Conservation (phyloP, 1,140 invertebrate genomes). For the Trigoniulus corallinus region DNA sequence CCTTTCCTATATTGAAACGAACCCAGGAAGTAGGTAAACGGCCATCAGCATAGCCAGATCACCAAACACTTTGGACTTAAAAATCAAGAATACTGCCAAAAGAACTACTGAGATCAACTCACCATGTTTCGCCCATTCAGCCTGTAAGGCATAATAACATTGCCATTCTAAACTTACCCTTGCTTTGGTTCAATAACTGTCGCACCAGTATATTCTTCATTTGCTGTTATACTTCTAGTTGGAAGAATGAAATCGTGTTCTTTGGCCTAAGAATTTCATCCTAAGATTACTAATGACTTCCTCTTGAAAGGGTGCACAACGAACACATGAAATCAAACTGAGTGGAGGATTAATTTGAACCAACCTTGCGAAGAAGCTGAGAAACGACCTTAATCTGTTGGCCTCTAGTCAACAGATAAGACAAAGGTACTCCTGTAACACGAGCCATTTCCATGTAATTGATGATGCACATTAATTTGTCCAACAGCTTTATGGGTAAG, state of each 20-base stretch:
- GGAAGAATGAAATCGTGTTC: conserved; percentile 74
- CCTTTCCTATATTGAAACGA: too few relatives aligned
- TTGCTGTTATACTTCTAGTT: conserved; percentile 40
- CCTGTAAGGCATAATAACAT: too few relatives aligned
- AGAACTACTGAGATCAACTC: too few relatives aligned
- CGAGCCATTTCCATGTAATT: conserved; percentile 99
- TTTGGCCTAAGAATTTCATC: conserved; percentile 46
- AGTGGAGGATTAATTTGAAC: conserved; percentile 9
- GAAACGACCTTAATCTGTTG: conserved; percentile 99
- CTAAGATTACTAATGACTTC: too few relatives aligned
- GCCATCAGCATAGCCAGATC: too few relatives aligned
- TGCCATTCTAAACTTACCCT: conserved; percentile 31
- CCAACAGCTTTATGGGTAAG: conserved; percentile 77
- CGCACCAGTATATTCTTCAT: conserved; percentile 85
- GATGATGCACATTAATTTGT: conserved; percentile 96
- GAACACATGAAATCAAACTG: conserved; percentile 8
- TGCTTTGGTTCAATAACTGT: conserved; percentile 95
- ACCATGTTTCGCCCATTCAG: too few relatives aligned
- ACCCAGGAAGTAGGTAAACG: too few relatives aligned
- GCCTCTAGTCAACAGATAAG: conserved; percentile 80
- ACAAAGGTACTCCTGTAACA: conserved; percentile 91
- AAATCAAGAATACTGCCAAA: too few relatives aligned
- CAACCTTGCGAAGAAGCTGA: conserved; percentile 78
- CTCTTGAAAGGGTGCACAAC: conserved; percentile 4
- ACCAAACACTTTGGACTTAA: too few relatives aligned